Evolutionary conservation across 1,140 invertebrate species (phyloP), one percentile per base, ranked within the genome.

Genomic region (Vanessa tameamea): DNA sequence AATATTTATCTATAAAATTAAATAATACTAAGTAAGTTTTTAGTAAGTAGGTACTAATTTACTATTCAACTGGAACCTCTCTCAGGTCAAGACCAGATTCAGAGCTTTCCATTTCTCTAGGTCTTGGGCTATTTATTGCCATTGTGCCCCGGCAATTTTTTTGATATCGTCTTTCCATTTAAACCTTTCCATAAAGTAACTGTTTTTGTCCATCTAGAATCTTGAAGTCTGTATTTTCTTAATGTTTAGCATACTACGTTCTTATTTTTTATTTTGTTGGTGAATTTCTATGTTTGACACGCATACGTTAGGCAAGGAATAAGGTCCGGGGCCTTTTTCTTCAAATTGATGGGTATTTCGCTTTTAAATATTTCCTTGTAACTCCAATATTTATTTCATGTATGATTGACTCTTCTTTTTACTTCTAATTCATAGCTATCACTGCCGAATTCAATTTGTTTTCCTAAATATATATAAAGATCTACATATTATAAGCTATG

Each of bases 351-450:
- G 1, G 2, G 55, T 2, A 59, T 59, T 15, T 16, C 16, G 16
- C 6, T 59, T 59, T 59, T 59, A 59, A 59, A 59, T 59, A 59
- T 59, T 16, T 59, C 55, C n/a, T 59, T 59, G 26, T 23, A 59
- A 13, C 16, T 50, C 48, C 48, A 50, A 50, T 50, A 50, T 50
- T 6, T 50, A 50, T 50, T 50, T 6, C 48, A 50, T 14, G 48
- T 50, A 50, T 14, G 48, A 14, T 50, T 50, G 48, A 50, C 48
- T 50, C 48, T 50, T 14, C 3, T 50, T 14, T 50, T 14, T 14
- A 50, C 11, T 50, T 50, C 48, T 50, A 50, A 4, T 50, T 50
- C 48, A 14, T 50, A 14, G 48, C 13, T 50, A 50, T 50, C 48
- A 14, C 48, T 50, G 48, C 15, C 15, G 2, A 23, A 59, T 59